Conservation (phyloP, 1,140 invertebrate species). For the Papilio machaon region DNA sequence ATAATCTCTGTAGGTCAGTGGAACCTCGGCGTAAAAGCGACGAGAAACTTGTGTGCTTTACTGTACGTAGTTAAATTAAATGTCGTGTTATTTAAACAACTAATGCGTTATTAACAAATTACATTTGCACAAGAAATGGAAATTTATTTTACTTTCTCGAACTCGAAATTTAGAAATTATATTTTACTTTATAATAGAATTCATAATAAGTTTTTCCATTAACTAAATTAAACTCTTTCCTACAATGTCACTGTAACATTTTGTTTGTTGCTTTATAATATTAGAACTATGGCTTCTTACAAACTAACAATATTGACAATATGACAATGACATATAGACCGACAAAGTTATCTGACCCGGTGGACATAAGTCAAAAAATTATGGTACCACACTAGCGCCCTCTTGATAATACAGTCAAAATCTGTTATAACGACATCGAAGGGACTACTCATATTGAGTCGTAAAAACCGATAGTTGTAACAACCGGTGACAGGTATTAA, state of each 20-base stretch:
- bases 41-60: slow-evolving; percentile 29
- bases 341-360: too few species aligned
- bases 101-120: slow-evolving; percentile 33
- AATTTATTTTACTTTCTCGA: background rate
- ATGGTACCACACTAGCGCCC: too few species aligned
- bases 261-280: background rate
- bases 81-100: slow-evolving; percentile 17
- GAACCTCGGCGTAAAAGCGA: background rate
- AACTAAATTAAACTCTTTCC: too few species aligned
- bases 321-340: background rate
- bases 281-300: background rate
- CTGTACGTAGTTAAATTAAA: background rate
- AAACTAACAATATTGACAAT: background rate
- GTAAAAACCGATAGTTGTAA: too few species aligned
- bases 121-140: background rate
- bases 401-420: too few species aligned
- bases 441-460: too few species aligned
- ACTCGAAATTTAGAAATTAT: background rate
- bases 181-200: too few species aligned
- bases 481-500: too few species aligned
- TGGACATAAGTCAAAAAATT: too few species aligned
- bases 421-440: too few species aligned
- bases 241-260: background rate
- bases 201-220: too few species aligned
- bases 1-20: slow-evolving; percentile 26